Percentiles rank a stretch among this genome's conserved stretches.
These are phyloP conservation scores for Phoxinus dragarum DNA, from an alignment of 2,797 vertebrate species.

Conservation along the genomic window DNA sequence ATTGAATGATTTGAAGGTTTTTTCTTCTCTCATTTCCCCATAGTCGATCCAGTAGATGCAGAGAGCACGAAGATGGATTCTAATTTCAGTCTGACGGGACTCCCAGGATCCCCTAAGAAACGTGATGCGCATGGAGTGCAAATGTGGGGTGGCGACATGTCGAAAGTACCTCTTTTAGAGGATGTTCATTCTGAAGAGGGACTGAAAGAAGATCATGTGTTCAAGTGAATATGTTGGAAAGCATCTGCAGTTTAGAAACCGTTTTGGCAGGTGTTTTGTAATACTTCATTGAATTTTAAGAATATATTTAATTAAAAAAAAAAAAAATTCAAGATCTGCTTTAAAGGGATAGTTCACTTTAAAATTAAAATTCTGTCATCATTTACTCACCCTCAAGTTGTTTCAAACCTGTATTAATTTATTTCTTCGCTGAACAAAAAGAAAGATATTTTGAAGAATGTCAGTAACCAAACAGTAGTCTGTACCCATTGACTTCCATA, in stretches of 20 bases:
- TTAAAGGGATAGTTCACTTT: too few species aligned
- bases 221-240: constrained; percentile 10
- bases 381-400: too few species aligned
- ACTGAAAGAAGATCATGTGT: constrained; percentile 9
- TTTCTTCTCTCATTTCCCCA: neutral
- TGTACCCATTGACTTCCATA: too few species aligned
- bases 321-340: too few species aligned
- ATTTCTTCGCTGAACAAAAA: too few species aligned
- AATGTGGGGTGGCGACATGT: constrained; percentile 80
- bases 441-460: too few species aligned
- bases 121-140: constrained; percentile 81
- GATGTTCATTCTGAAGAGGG: constrained; percentile 3
- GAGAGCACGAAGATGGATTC: constrained; percentile 86
- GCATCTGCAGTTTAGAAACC: constrained; percentile 2
- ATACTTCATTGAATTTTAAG: constrained; percentile 22
- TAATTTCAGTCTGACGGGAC: constrained; percentile 80
- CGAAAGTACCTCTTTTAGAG: constrained; percentile 82
- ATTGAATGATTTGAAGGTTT: neutral
- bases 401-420: too few species aligned
- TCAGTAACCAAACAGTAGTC: too few species aligned
- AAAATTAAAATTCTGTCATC: too few species aligned
- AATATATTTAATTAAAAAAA: neutral
- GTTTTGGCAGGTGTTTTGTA: neutral
- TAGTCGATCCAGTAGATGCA: constrained; percentile 84
- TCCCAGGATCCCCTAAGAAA: constrained; percentile 80